Conservation (phyloP, 1,140 invertebrate species). For the Chironomus striatipennis region DNA sequence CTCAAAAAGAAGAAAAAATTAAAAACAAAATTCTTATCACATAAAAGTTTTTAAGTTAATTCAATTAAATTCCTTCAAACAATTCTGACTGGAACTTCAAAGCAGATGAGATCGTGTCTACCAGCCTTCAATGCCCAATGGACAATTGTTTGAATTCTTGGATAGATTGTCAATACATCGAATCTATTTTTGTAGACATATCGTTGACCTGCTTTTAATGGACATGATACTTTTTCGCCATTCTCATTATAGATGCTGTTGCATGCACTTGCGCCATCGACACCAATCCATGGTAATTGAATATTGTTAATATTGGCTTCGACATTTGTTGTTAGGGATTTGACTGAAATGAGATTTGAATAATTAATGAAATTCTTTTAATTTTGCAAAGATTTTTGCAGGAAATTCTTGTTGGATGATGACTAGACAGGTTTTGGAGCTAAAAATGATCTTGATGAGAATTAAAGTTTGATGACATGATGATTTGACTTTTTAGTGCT, state of each 20-base stretch:
- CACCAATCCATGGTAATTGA: slow-evolving; percentile 61
- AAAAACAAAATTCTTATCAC: too few relatives aligned
- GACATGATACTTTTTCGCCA: slow-evolving; percentile 51
- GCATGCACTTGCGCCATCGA: slow-evolving; percentile 61
- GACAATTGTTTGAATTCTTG: slow-evolving; percentile 50
- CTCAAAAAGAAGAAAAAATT: too few relatives aligned
- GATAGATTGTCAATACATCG: slow-evolving; percentile 55
- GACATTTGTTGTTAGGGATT: slow-evolving; percentile 46
- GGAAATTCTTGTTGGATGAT: too few relatives aligned
- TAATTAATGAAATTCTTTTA: neutral
- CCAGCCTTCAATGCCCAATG: slow-evolving; percentile 50
- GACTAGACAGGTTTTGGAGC: too few relatives aligned
- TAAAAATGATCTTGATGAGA: too few relatives aligned
- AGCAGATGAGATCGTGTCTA: slow-evolving; percentile 48
- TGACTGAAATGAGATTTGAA: slow-evolving; percentile 34
- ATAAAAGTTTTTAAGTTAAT: too few relatives aligned
- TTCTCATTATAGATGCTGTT: slow-evolving; percentile 48
- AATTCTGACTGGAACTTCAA: slow-evolving; percentile 57
- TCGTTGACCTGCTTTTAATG: slow-evolving; percentile 51
- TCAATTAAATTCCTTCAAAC: slow-evolving; percentile 30
- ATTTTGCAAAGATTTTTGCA: too few relatives aligned
- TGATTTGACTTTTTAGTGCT: too few relatives aligned
- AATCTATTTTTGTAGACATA: slow-evolving; percentile 64
- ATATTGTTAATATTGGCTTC: slow-evolving; percentile 50
- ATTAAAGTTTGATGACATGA: too few relatives aligned